These are phyloP conservation scores for Eleutherodactylus coqui DNA, from an alignment of 2,797 vertebrate genomes.

Conservation along the genomic window DNA sequence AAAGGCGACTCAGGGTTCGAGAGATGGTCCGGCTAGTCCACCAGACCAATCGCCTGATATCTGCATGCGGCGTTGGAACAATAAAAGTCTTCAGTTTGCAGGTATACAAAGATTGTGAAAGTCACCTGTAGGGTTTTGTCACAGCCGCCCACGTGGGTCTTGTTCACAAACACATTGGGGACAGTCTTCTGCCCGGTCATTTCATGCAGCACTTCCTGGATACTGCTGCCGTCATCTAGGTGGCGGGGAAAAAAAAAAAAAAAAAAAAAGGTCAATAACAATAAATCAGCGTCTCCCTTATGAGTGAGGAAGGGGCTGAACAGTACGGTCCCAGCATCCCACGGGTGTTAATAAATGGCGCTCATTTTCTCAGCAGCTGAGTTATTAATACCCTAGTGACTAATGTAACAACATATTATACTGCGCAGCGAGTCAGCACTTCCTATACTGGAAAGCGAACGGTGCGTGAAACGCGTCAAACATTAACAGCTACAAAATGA, in stretches of 20 bases:
- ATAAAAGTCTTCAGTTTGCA: too few relatives aligned
- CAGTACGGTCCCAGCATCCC: neutral
- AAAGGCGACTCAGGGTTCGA: too few relatives aligned
- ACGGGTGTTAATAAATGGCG: neutral
- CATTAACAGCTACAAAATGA: neutral
- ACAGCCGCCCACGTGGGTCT: slow-evolving; percentile 90
- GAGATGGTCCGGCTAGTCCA: too few relatives aligned
- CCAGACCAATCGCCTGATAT: too few relatives aligned
- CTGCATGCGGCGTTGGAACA: too few relatives aligned
- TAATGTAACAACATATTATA: neutral
- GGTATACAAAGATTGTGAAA: too few relatives aligned
- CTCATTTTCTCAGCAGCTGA: neutral
- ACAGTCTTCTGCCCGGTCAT: slow-evolving; percentile 93
- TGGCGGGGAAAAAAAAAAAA: slow-evolving; percentile 44
- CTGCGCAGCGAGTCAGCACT: neutral
- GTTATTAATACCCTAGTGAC: neutral
- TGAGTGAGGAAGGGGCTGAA: too few relatives aligned
- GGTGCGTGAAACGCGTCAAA: neutral
- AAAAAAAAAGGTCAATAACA: slow-evolving; percentile 28
- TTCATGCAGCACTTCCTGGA: slow-evolving; percentile 87
- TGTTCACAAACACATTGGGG: slow-evolving; percentile 94
- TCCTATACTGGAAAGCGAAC: too few relatives aligned
- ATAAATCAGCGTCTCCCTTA: neutral
- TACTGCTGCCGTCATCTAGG: slow-evolving; percentile 81
- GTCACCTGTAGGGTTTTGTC: slow-evolving; percentile 88